Conservation (phyloP, 2,888 invertebrate genomes). For the Cheilosia vernalis region DNA sequence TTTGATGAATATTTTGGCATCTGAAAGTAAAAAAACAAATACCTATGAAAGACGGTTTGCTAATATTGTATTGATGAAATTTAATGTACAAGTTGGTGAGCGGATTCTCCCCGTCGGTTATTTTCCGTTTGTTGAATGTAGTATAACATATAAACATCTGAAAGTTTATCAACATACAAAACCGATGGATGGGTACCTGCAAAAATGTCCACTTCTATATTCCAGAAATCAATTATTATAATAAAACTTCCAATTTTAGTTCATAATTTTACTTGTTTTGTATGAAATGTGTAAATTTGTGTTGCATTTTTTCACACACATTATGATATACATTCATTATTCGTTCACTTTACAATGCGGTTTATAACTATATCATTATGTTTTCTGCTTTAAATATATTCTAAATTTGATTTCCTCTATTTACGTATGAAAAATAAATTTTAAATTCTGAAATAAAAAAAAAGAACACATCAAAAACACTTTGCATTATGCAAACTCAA, state of each 20-base stretch:
- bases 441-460: slow-evolving; percentile 32
- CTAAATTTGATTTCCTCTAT: slow-evolving; percentile 46
- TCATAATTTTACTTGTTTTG: slow-evolving; percentile 16
- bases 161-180: no score
- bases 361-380: slow-evolving; percentile 28
- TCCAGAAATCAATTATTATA: not conserved
- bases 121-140: no score
- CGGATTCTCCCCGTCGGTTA: no score
- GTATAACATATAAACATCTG: no score
- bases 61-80: no score
- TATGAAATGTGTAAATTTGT: slow-evolving; percentile 63
- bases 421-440: slow-evolving; percentile 53
- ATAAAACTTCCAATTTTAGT: not conserved
- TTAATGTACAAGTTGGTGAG: no score
- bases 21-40: no score
- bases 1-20: no score
- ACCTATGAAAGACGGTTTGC: no score
- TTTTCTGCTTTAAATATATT: slow-evolving; percentile 26
- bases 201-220: not conserved
- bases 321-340: slow-evolving; percentile 59
- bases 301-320: slow-evolving; percentile 59
- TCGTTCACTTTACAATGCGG: slow-evolving; percentile 46
- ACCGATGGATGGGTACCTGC: no score
- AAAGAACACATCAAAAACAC: slow-evolving; percentile 4
- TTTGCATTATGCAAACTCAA: not conserved